Base-by-base conservation (phyloP, 2,888 invertebrate genomes). In the Subacronicta megacephala region DNA sequence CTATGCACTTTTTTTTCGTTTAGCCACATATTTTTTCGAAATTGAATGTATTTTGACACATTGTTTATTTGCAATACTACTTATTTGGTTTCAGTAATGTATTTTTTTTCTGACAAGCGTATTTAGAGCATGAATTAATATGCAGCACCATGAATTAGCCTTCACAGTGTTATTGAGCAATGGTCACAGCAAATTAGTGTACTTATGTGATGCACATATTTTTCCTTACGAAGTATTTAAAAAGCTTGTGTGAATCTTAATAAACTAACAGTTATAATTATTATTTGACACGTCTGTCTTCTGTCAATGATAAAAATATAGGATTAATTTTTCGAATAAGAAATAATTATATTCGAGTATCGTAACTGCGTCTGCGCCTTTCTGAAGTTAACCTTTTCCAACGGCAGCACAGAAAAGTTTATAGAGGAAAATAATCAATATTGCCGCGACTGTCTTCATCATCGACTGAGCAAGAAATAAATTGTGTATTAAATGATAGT, bases 121-220 rank as follows among this genome's bases (percentile, higher is more conserved):
- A 66, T 70, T 62, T 59, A 70, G 59, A 62, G 71, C 66, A 73
- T 62, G 65, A 57, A 53, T 64, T 54, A 26, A 43, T 41, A 62
- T 58, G 15, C 46, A 54, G 57, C 33, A 23, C 52, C 43, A 52
- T 49, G 18, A 23, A 26, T 36, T 45, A 53, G 33, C 64, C 70
- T 69, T 64, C 60, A 68, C 46, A 16, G 44, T 57, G 37, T 13
- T 56, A 45, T 71, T 71, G 51, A 51, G 52, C n/a, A 53, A 65
- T 10, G 23, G 42, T 58, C 40, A 37, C 36, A 58, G 33, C 36
- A 33, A 47, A 47, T 57, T 65, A 51, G 63, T 51, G 68, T 38
- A 45, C 23, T 12, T 16, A 17, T 49, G 36, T 49, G 33, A 62
- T 37, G 9, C 23, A 16, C 15, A 51, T 23, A 10, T 29, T 23